phyloP scores from a whole-genome alignment of 2,113 vertebrate species.

The Lophotis ruficrista region DNA sequence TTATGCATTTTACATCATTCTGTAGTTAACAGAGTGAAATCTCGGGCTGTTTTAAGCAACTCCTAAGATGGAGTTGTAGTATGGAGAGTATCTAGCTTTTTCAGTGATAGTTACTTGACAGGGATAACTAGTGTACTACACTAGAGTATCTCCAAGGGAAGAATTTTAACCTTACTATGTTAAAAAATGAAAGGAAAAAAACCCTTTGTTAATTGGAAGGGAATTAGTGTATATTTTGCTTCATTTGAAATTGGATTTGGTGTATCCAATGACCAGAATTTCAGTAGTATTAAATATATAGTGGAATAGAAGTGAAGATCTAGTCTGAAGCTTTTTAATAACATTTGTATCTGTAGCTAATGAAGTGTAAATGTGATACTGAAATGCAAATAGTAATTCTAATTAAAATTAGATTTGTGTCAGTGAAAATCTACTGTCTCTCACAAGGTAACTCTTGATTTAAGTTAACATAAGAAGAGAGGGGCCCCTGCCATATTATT shows the following conservation, averaged over 20 bases:
- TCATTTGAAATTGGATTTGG: neutral
- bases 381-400: neutral
- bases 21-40: neutral
- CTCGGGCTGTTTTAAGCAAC: neutral
- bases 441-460: neutral
- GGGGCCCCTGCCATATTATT: neutral
- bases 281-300: neutral
- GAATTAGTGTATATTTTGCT: neutral
- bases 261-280: neutral
- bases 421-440: neutral
- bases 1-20: neutral
- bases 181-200: neutral
- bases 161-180: neutral
- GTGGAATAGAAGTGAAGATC: neutral
- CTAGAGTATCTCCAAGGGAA: neutral
- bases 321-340: neutral
- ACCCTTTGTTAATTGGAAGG: neutral
- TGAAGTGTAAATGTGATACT: neutral
- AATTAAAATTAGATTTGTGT: neutral
- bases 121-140: neutral
- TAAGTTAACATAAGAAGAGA: neutral
- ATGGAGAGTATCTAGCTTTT: neutral
- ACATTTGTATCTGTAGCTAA: neutral
- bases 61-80: neutral
- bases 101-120: neutral